Evolutionary conservation across 2,113 vertebrate genomes (phyloP), one percentile per base, ranked within the genome.

Genomic region (Stictonetta naevosa): DNA sequence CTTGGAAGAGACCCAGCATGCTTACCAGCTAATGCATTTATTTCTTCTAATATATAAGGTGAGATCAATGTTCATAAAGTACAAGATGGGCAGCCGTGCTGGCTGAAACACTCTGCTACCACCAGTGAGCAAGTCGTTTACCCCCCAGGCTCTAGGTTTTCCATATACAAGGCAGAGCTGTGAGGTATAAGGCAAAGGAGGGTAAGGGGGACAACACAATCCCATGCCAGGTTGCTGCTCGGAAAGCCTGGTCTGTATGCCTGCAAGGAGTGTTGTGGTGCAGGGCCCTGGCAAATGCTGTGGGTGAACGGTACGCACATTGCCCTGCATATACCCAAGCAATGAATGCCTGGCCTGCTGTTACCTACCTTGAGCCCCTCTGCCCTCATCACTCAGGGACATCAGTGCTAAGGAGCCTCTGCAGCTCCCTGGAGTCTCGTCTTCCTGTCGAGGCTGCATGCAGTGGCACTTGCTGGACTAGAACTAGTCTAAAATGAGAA

Each of bases 1-100:
- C 83, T 94, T 95, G 90, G 92, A 95, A 88, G 31, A 76, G 55
- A 86, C 79, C 78, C 92, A 95, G 72, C 36, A 74, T 0, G 0
- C 71, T 92, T n/a, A 88, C 81, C 77, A 92, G 48, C 48, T 75
- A 87, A 88, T 23, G 18, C 22, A 40, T 84, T 95, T 74, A 69
- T 91, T 88, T 68, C 83, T 83, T 95, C 59, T 89, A 52, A 85
- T 81, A 93, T 52, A 72, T 73, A 92, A 94, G 90, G 93, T 92
- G 91, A 92, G 63, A 56, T 76, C 72, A 63, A 62, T 29, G 58
- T 69, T 91, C 78, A 67, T 66, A 88, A 78, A 86, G 60, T 31
- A 74, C 50, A 50, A 74, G 73, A 75, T 3, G 90, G 71, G 44
- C 81, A 67, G 40, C 81, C 77, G 74, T 74, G 31, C 40, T 76